Percentiles rank a stretch among this genome's conserved stretches.
Evolutionary conservation across 1,140 invertebrate species (phyloP).

Genomic region (Drosophila repleta): DNA sequence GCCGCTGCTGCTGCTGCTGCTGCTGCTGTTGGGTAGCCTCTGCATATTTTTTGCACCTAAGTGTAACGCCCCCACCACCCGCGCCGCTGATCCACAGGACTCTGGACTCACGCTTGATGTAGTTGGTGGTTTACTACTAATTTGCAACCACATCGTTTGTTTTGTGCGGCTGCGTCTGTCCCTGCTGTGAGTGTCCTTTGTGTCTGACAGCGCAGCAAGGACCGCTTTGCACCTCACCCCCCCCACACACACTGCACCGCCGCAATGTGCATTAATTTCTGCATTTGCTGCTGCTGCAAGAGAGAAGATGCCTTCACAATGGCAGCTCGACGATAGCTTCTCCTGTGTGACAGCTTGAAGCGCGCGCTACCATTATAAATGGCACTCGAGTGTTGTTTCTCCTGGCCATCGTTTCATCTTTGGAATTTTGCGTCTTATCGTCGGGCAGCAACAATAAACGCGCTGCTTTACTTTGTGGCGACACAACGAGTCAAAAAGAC

Average conservation of each 20-base stretch:
- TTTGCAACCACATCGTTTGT: conserved; percentile 82
- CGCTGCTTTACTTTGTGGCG: conserved; percentile 38
- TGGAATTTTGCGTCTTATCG: conserved; percentile 64
- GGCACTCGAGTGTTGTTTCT: conserved; percentile 32
- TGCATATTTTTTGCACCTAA: conserved; percentile 60
- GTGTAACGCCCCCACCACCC: conserved; percentile 12
- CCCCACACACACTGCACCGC: conserved; percentile 9
- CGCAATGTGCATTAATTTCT: conserved; percentile 70
- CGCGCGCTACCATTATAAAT: conserved; percentile 66
- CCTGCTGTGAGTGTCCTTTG: conserved; percentile 56
- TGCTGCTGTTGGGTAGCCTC: conserved; percentile 6
- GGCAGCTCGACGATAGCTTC: conserved; percentile 32
- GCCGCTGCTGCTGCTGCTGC: not conserved
- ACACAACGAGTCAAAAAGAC: conserved; percentile 6
- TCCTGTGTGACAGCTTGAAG: conserved; percentile 58
- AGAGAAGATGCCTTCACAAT: conserved; percentile 47
- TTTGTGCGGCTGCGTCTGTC: conserved; percentile 61
- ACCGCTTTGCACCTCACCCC: conserved; percentile 45
- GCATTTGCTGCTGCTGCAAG: conserved; percentile 42
- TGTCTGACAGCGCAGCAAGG: conserved; percentile 59
- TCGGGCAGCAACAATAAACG: conserved; percentile 48
- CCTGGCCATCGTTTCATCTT: conserved; percentile 51
- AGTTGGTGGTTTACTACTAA: conserved; percentile 82
- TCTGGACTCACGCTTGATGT: conserved; percentile 72
- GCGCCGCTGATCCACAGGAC: conserved; percentile 29